Evolutionary conservation across 1,140 invertebrate species (phyloP), one percentile per base, ranked within the genome.

Genomic region (Drosophila pandora): DNA sequence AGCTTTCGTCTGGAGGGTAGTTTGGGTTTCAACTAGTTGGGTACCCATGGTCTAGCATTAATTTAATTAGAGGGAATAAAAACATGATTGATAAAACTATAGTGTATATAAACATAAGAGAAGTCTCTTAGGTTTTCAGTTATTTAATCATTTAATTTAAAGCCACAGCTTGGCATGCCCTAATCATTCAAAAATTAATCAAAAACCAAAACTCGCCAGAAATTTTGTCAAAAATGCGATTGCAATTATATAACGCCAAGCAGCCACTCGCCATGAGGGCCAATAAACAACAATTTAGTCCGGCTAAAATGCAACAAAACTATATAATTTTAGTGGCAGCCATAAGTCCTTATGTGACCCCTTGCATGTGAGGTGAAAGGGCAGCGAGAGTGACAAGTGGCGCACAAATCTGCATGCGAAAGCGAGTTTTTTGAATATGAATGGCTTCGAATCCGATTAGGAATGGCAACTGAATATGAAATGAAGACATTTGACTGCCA

Each of bases 241-340:
- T 79, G 57, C 43, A 50, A 22, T 63, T 37, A 45, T 41, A 49
- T 37, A 65, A 67, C 5, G 22, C n/a, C 41, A 17, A 65, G 63
- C 48, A 10, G 23, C 50, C 63, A 39, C 49, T 32, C 22, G 50
- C 32, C 41, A 17, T 21, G 32, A 34, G 17, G 21, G 62, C 50
- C 59, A 67, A 87, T 65, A 85, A 85, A 85, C 63, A 75, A 64
- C 69, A 82, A 88, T 82, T 87, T 87, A 85, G 69, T 59, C 56
- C 7, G 49, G 55, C 77, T 75, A 81, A 81, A 85, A 64, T 75
- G 69, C 59, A 79, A 69, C 82, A 87, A 78, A 87, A 71, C 82
- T 75, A 67, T 87, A 79, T 79, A 65, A 85, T 82, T 85, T 65
- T 23, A 54, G 37, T 54, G 37, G 85, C 58, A 74, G 56, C 49